A percentile compares a stretch with the other conserved stretches of the same genome.
phyloP scores from a whole-genome alignment of 2,888 invertebrate genomes.

The Biston stratarius region DNA sequence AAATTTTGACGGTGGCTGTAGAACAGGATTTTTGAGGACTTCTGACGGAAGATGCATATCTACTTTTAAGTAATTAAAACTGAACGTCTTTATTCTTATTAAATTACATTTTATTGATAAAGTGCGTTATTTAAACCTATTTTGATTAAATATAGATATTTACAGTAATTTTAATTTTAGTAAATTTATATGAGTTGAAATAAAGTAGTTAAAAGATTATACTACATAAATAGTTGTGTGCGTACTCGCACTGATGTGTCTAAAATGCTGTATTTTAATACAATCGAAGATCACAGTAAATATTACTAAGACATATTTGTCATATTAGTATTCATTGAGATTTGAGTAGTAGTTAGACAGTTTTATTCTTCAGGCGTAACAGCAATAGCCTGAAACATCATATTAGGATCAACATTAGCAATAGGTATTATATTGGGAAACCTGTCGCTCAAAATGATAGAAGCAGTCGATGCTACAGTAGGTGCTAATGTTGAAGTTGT shows the following conservation, averaged over 20 bases:
- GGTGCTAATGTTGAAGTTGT: background rate
- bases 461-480: conserved; percentile 2
- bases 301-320: background rate
- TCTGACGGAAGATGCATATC: conserved; percentile 73
- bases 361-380: conserved; percentile 57
- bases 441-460: conserved; percentile 19
- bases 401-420: conserved; percentile 40
- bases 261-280: background rate
- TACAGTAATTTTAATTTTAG: background rate
- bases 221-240: too few relatives aligned
- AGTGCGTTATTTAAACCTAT: background rate
- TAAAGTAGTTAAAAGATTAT: too few relatives aligned
- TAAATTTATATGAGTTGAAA: too few relatives aligned
- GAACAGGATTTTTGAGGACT: conserved; percentile 65
- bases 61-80: conserved; percentile 43
- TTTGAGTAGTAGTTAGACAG: too few relatives aligned
- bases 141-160: background rate
- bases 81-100: conserved; percentile 1
- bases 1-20: conserved; percentile 66
- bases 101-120: conserved; percentile 13
- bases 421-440: conserved; percentile 17
- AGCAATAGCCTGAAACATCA: conserved; percentile 58
- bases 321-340: background rate
- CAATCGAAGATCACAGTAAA: background rate
- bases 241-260: too few relatives aligned